Evolutionary conservation across 2,888 invertebrate genomes (phyloP).

Genomic region (Molorchus minor): DNA sequence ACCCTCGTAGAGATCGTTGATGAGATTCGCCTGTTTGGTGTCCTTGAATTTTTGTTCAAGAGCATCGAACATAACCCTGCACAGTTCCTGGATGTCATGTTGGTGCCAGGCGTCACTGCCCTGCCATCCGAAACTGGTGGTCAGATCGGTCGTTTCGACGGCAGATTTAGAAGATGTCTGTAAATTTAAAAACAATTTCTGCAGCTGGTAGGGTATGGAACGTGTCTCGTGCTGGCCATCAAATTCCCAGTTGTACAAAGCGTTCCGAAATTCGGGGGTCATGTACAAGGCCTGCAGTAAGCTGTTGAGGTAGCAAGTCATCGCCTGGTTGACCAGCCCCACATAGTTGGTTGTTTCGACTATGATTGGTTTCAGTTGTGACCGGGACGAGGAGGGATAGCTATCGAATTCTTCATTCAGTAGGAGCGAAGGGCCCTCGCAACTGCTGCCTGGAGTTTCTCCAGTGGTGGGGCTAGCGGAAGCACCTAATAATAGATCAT

Average conservation of each 20-base stretch:
- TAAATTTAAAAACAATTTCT: conserved; percentile 83
- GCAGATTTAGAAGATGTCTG: conserved; percentile 83
- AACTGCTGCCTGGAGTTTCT: conserved; percentile 34
- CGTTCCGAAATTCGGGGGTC: conserved; percentile 93
- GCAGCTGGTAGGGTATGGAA: conserved; percentile 87
- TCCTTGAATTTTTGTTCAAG: conserved; percentile 84
- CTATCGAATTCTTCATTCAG: conserved; percentile 11
- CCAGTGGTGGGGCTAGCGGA: conserved; percentile 62
- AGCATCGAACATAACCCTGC: conserved; percentile 90
- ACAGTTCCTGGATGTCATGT: conserved; percentile 91
- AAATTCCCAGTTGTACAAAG: conserved; percentile 84
- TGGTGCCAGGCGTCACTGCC: conserved; percentile 89
- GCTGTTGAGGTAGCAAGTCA: conserved; percentile 93
- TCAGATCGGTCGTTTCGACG: conserved; percentile 87
- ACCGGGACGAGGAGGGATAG: conserved; percentile 18
- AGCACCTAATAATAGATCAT: conserved; percentile 62
- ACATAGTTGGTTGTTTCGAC: conserved; percentile 66
- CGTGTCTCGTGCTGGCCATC: conserved; percentile 74
- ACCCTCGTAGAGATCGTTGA: conserved; percentile 79
- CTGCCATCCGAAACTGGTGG: conserved; percentile 91
- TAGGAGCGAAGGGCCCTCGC: not conserved
- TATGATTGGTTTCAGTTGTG: conserved; percentile 29
- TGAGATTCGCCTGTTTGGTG: conserved; percentile 82
- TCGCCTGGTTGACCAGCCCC: conserved; percentile 88
- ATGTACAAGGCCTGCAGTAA: conserved; percentile 87